These are phyloP conservation scores for Galago senegalensis DNA, from an alignment of 2,797 vertebrate genomes.

Conservation along the genomic window DNA sequence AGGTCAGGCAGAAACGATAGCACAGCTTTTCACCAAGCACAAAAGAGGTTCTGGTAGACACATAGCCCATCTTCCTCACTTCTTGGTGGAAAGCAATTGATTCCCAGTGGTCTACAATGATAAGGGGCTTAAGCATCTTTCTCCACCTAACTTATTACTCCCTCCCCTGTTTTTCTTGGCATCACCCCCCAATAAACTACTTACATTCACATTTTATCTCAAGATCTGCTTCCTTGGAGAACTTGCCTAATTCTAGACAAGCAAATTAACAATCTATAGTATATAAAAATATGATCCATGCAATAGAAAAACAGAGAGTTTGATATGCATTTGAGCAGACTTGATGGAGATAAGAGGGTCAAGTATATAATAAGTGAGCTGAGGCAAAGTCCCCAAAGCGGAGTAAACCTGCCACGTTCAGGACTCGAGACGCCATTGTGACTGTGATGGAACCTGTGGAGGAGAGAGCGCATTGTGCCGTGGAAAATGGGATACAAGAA, in stretches of 20 bases:
- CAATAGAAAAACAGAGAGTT: neutral
- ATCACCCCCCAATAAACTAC: neutral
- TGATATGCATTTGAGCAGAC: neutral
- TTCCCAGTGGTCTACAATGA: neutral
- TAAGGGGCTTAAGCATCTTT: neutral
- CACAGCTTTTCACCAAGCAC: neutral
- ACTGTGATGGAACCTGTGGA: neutral
- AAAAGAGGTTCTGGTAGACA: neutral
- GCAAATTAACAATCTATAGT: neutral
- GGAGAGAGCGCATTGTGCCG: neutral
- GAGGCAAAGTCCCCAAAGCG: neutral
- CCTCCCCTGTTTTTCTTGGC: neutral
- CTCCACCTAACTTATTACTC: neutral
- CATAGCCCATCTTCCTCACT: neutral
- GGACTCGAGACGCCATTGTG: neutral
- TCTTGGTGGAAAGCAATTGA: neutral
- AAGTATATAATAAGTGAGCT: too few relatives aligned
- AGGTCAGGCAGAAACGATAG: neutral
- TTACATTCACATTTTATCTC: slow-evolving; percentile 13
- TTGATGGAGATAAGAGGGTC: neutral
- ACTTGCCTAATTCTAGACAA: neutral
- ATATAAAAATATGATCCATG: neutral
- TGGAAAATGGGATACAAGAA: neutral
- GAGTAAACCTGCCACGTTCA: too few relatives aligned
- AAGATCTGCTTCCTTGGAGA: neutral